phyloP scores from a whole-genome alignment of 2,797 vertebrate species.

The Sternarchorhynchus goeldii region DNA sequence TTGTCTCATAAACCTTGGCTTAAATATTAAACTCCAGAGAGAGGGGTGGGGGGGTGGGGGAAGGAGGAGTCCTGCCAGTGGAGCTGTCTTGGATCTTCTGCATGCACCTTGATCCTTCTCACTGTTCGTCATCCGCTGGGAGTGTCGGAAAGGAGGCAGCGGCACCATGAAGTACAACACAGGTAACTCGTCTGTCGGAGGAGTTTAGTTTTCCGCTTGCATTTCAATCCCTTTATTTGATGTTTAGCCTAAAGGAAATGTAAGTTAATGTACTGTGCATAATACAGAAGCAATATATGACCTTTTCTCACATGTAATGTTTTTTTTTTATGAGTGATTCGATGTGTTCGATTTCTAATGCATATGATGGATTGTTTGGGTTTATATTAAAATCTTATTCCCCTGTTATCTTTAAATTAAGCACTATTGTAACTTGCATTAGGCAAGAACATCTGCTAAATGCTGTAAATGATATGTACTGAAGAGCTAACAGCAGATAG shows the following conservation, averaged over 20 bases:
- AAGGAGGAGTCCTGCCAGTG: slow-evolving; percentile 57
- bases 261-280: background rate
- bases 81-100: slow-evolving; percentile 57
- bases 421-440: too few species aligned
- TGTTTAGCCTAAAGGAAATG: background rate
- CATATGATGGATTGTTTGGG: too few species aligned
- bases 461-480: background rate
- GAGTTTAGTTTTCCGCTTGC: background rate
- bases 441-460: background rate
- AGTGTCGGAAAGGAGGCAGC: slow-evolving; percentile 30
- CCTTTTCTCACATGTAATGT: background rate
- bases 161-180: slow-evolving; percentile 71
- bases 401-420: too few species aligned
- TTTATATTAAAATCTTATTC: too few species aligned
- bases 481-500: background rate
- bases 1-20: slow-evolving; percentile 62
- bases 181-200: slow-evolving; percentile 67
- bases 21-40: slow-evolving; percentile 80
- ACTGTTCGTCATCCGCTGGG: slow-evolving; percentile 21
- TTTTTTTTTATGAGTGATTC: background rate
- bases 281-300: too few species aligned
- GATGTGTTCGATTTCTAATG: background rate
- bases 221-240: background rate
- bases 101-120: slow-evolving; percentile 75
- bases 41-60: slow-evolving; percentile 47